phyloP scores from a whole-genome alignment of 2,888 invertebrate species.

The Cerastoderma edule region DNA sequence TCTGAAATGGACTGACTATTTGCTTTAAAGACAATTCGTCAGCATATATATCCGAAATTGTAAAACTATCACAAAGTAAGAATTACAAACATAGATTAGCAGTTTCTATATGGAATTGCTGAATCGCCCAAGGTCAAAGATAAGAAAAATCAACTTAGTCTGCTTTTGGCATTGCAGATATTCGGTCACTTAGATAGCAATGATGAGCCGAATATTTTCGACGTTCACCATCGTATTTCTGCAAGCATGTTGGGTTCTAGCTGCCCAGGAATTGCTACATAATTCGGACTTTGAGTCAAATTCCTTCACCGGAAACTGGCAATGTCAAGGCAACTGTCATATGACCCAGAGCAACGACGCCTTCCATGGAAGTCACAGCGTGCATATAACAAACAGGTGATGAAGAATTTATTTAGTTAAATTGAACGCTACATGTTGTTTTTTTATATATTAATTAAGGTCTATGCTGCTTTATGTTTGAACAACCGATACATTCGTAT shows the following conservation, averaged over 20 bases:
- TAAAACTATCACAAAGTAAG: no score
- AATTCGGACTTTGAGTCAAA: conserved; percentile 38
- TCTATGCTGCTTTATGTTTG: background rate
- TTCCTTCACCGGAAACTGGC: conserved; percentile 36
- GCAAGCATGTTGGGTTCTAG: background rate
- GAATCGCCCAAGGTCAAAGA: no score
- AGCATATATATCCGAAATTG: no score
- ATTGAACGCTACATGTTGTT: background rate
- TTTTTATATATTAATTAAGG: background rate
- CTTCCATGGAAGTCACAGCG: conserved; percentile 35
- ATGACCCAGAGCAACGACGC: conserved; percentile 36
- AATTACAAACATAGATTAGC: background rate
- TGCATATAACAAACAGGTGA: conserved; percentile 38
- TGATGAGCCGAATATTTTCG: background rate
- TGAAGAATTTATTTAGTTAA: no score
- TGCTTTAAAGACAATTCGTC: no score
- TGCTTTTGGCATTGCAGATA: background rate
- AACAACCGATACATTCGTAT: background rate
- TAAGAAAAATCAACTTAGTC: background rate
- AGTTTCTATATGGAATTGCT: no score
- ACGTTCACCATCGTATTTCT: background rate
- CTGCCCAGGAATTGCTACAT: conserved; percentile 21
- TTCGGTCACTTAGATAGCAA: background rate
- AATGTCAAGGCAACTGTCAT: conserved; percentile 22
- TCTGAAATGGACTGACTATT: no score